Conservation (phyloP, 2,113 vertebrate genomes). For the Apaloderma vittatum region DNA sequence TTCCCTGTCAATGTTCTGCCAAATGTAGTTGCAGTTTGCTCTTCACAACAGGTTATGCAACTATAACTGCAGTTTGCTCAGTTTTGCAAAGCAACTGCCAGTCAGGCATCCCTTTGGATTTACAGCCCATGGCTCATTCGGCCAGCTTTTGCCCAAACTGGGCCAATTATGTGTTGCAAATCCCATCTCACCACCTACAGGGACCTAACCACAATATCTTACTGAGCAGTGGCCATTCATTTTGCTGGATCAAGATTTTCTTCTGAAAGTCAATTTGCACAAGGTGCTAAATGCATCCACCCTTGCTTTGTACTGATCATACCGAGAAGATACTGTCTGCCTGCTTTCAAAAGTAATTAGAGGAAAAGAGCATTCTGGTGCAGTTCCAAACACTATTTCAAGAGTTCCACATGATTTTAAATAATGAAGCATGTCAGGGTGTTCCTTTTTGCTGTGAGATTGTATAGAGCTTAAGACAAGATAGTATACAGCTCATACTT, state of each 20-base stretch:
- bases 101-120: background rate
- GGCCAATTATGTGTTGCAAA: background rate
- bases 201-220: background rate
- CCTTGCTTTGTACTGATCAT: background rate
- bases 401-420: background rate
- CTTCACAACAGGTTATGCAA: too few species aligned
- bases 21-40: background rate
- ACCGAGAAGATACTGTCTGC: background rate
- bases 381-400: background rate
- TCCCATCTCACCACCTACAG: background rate
- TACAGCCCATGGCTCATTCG: background rate
- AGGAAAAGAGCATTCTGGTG: background rate
- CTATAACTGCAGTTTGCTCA: background rate
- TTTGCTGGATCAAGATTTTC: background rate
- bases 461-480: background rate
- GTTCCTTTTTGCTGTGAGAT: background rate
- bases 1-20: background rate
- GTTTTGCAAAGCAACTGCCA: background rate
- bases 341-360: background rate
- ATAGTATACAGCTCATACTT: background rate
- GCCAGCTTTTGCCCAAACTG: background rate
- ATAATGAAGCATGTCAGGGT: background rate
- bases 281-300: background rate
- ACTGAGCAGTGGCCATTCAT: background rate
- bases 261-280: background rate